Percentiles rank a stretch among this genome's conserved stretches.
phyloP scores from a whole-genome alignment of 1,140 invertebrate species.

The Akabosia matsudoensis region DNA sequence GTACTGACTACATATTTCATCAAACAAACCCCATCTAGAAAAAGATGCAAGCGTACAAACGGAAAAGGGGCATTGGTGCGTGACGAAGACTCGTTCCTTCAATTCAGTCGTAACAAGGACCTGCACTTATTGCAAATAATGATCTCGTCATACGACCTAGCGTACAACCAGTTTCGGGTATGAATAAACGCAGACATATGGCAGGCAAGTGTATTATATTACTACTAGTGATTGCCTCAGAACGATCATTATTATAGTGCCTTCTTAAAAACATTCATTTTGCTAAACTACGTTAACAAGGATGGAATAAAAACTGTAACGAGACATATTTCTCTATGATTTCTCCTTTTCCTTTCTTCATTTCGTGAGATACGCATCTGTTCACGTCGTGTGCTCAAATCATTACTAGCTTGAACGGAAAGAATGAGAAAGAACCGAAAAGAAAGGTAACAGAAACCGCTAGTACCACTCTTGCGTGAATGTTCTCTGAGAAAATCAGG shows the following conservation, averaged over 20 bases:
- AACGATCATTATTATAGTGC: background rate
- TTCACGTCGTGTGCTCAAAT: background rate
- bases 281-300: background rate
- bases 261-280: background rate
- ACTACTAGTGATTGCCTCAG: background rate
- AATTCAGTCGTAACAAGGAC: constrained; percentile 10
- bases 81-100: constrained; percentile 20
- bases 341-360: background rate
- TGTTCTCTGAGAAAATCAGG: background rate
- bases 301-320: background rate
- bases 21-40: background rate
- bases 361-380: constrained; percentile 6
- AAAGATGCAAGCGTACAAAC: background rate
- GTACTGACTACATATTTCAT: background rate
- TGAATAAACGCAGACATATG: no score
- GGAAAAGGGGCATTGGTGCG: background rate
- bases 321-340: background rate
- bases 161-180: no score
- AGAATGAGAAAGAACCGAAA: background rate
- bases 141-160: constrained; percentile 1
- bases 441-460: constrained; percentile 4
- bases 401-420: background rate
- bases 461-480: background rate
- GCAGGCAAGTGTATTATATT: background rate
- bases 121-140: constrained; percentile 25